Evolutionary conservation across 1,140 invertebrate species (phyloP).

Genomic region (Drosophila cardini): DNA sequence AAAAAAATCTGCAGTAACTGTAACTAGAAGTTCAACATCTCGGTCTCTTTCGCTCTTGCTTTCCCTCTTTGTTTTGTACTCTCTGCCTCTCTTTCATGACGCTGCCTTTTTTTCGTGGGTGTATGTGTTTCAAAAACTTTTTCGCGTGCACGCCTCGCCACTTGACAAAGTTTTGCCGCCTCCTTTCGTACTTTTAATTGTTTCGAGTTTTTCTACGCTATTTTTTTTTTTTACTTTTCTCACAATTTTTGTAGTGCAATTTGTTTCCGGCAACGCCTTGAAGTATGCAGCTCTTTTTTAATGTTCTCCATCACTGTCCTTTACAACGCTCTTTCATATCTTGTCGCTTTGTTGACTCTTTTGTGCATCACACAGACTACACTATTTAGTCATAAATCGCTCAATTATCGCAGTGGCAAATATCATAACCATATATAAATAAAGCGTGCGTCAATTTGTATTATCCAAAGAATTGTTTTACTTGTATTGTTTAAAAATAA

Average conservation of each 20-base stretch:
- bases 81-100: neutral
- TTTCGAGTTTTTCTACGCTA: constrained; percentile 55
- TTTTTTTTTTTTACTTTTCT: constrained; percentile 1
- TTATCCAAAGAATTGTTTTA: too few relatives aligned
- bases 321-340: neutral
- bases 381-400: constrained; percentile 32
- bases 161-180: constrained; percentile 56
- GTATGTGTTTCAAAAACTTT: constrained; percentile 63
- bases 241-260: constrained; percentile 43
- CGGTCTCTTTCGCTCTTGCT: neutral
- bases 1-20: constrained; percentile 43
- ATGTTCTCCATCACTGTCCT: constrained; percentile 9
- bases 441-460: too few relatives aligned
- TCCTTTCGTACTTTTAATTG: constrained; percentile 66
- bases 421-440: neutral
- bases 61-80: neutral
- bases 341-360: constrained; percentile 34
- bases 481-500: too few relatives aligned
- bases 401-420: constrained; percentile 16
- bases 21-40: constrained; percentile 12
- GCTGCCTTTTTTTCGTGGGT: constrained; percentile 14
- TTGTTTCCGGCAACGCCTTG: constrained; percentile 49
- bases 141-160: constrained; percentile 53
- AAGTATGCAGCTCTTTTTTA: constrained; percentile 51
- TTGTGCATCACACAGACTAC: constrained; percentile 7